Conservation (phyloP, 2,113 vertebrate species). For the Lethenteron camtschaticum region DNA sequence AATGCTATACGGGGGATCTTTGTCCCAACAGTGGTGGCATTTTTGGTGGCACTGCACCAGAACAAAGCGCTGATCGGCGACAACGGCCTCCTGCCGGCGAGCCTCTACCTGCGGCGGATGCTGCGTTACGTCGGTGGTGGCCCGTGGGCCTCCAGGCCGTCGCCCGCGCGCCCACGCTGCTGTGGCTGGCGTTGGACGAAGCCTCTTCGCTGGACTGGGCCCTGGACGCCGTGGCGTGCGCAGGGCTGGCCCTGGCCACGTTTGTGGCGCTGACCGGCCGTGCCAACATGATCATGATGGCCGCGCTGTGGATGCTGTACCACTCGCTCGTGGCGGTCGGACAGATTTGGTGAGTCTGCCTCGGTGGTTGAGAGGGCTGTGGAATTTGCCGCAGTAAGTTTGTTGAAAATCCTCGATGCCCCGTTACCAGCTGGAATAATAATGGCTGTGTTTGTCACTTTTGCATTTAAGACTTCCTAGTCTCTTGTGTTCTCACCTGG, state of each 20-base stretch:
- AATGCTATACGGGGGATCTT: not conserved
- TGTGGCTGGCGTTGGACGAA: not conserved
- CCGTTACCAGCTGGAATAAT: too few species aligned
- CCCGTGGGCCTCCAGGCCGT: not conserved
- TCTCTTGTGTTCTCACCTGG: too few species aligned
- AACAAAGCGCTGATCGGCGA: constrained; percentile 80
- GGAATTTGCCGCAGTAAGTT: too few species aligned
- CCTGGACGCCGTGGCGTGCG: constrained; percentile 13
- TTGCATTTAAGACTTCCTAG: too few species aligned
- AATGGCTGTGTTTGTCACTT: too few species aligned
- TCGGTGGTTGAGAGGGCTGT: too few species aligned
- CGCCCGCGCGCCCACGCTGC: not conserved
- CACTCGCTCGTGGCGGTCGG: constrained; percentile 66
- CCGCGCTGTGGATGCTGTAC: constrained; percentile 53
- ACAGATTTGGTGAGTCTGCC: constrained; percentile 57
- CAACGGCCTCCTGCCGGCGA: constrained; percentile 46
- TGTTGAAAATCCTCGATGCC: too few species aligned
- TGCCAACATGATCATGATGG: constrained; percentile 75
- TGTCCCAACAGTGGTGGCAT: constrained; percentile 45
- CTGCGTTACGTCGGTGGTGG: constrained; percentile 37
- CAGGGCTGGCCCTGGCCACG: constrained; percentile 33
- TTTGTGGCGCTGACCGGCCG: constrained; percentile 44
- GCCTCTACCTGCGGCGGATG: constrained; percentile 35
- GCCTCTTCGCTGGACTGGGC: constrained; percentile 1
- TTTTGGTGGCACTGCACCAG: constrained; percentile 53